Evolutionary conservation across 2,888 invertebrate genomes (phyloP), one percentile per base, ranked within the genome.

Genomic region (Diaperis boleti): DNA sequence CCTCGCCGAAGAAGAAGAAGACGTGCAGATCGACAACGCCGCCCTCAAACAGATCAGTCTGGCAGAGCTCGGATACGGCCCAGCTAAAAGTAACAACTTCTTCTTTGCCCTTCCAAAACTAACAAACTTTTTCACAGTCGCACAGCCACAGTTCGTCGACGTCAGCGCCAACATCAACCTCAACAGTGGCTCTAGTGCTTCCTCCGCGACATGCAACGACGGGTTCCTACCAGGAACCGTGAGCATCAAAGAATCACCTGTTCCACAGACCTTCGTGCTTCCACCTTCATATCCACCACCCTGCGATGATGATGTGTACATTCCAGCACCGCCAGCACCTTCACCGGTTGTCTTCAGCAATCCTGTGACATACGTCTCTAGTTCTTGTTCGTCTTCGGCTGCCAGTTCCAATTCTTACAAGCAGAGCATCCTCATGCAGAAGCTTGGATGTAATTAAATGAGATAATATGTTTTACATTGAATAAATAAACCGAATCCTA

Each of bases 51-150:
- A 76, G 1, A 72, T 79, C 59, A 81, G 80, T 5, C 81, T 84
- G 63, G 77, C 77, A 3, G 83, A 84, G 66, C 69, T 85, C 15
- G 84, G 84, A 41, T 85, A 83, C 65, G 77, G 74, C 1, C 75
- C 82, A 22, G 84, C 82, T 62, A 76, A 80, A 64, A 47, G 78
- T 78, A 70, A 73, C 18, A 8, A 35, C 4, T n/a, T 4, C 7
- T 15, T 5, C n/a, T 35, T 7, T 17, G 47, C 56, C 11, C 37
- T 57, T 67, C 70, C 3, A 49, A 72, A 69, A 66, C 35, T 47
- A 56, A 15, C 13, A 49, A 33, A 20, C 2, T 45, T 50, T 59
- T 59, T 31, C 33, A 4, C 59, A 73, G 72, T 68, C 33, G 50
- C 55, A 20, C 18, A 62, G 35, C 66, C 70, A 3, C 63, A 66